phyloP scores from a whole-genome alignment of 2,797 vertebrate species.

The Crenichthys baileyi region DNA sequence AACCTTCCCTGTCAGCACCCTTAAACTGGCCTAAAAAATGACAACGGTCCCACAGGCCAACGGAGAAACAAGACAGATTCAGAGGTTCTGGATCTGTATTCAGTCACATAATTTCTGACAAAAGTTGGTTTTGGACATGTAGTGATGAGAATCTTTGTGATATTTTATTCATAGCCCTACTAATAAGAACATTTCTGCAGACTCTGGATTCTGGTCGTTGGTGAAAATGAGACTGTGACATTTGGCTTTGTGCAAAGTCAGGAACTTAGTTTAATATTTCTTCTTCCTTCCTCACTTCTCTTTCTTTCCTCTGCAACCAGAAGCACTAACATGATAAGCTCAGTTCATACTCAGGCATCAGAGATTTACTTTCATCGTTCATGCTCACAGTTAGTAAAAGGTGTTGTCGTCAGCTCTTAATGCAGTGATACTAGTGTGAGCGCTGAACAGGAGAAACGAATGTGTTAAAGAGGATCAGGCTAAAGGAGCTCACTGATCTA shows the following conservation, averaged over 20 bases:
- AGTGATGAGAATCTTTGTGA: slow-evolving; percentile 39
- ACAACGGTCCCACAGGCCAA: background rate
- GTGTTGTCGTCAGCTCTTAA: slow-evolving; percentile 21
- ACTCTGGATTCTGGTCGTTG: slow-evolving; percentile 50
- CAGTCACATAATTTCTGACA: slow-evolving; percentile 39
- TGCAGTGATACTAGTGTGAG: slow-evolving; percentile 24
- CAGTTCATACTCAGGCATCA: slow-evolving; percentile 75
- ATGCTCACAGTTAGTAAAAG: slow-evolving; percentile 43
- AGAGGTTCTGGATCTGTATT: slow-evolving; percentile 27
- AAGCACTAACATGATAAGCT: slow-evolving; percentile 76
- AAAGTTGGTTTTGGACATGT: slow-evolving; percentile 22
- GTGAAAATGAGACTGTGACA: slow-evolving; percentile 61
- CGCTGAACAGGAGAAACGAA: slow-evolving; percentile 15
- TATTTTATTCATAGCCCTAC: slow-evolving; percentile 40
- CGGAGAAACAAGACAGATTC: slow-evolving; percentile 4
- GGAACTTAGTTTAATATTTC: slow-evolving; percentile 40
- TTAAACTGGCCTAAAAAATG: slow-evolving; percentile 89
- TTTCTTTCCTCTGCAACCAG: slow-evolving; percentile 47
- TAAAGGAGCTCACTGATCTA: slow-evolving; percentile 6
- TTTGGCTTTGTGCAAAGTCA: slow-evolving; percentile 51
- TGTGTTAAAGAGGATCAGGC: slow-evolving; percentile 39
- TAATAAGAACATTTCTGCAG: slow-evolving; percentile 29
- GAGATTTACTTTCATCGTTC: slow-evolving; percentile 58
- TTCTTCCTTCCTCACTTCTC: slow-evolving; percentile 23
- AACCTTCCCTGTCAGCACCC: slow-evolving; percentile 93